Base-by-base conservation (phyloP, 2,888 invertebrate genomes). In the Ommatoiulus sabulosus region DNA sequence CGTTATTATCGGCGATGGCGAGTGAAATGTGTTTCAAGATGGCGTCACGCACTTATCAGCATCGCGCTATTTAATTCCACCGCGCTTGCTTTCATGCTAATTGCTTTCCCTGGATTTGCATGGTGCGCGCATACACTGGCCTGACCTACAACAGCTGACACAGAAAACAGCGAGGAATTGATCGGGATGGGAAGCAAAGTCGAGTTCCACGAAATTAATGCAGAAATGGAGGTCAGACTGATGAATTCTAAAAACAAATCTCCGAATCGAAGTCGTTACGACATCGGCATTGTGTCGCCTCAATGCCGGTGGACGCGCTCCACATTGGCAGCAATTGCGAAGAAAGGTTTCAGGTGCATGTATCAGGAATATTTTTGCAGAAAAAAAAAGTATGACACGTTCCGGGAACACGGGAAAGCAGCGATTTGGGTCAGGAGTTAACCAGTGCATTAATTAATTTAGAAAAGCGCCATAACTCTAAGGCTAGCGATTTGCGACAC, bases 351-450 rank as follows among this genome's bases (percentile, higher is more conserved):
- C 8, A 52, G 8, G 8, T 12, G 15, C 12, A 52, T 52, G 52
- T n/a, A n/a, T n/a, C 7, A 12, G 15, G 12, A 52, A 5, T 52
- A 52, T 52, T 52, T 5, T 10, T 8, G 52, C n/a, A n/a, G n/a
- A n/a, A 63, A 17, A 63, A 63, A 17, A 63, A n/a, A 63, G 63
- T 63, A 63, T n/a, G n/a, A 63, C 63, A 63, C 63, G 20, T 63
- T 63, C 63, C 63, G 63, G 3, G 20, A 63, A n/a, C n/a, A 20
- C 3, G n/a, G 20, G 20, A 3, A 63, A 63, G n/a, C 52, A 15
- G 63, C n/a, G 63, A 63, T 63, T 63, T 63, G 63, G 63, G 63
- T 63, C 63, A 63, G 63, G 63, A 63, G 63, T 63, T 63, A 63
- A 63, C n/a, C 63, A 63, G 63, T 63, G 17, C n/a, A n/a, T 63